Percentiles rank a stretch among this genome's conserved stretches.
These are phyloP conservation scores for Phortica magna DNA, from an alignment of 2,888 invertebrate genomes.

Conservation along the genomic window DNA sequence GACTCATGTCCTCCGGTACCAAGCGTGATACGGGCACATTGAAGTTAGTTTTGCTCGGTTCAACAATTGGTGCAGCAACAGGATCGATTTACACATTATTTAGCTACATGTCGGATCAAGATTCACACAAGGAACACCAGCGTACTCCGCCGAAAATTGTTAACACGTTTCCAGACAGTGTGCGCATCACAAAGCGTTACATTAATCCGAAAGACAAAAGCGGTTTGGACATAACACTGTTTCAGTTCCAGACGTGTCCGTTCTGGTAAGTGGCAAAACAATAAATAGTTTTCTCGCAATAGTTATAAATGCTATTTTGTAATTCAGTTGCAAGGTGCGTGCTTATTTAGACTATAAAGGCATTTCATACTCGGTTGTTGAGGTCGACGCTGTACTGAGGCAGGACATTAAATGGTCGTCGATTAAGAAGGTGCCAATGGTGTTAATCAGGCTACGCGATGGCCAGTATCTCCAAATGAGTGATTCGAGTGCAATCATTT, in stretches of 20 bases:
- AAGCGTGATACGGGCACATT: conserved; percentile 66
- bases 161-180: conserved; percentile 78
- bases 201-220: conserved; percentile 82
- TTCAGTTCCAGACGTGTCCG: conserved; percentile 98
- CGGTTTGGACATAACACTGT: conserved; percentile 90
- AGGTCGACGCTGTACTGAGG: conserved; percentile 96
- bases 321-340: conserved; percentile 85
- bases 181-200: conserved; percentile 82
- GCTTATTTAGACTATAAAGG: conserved; percentile 95
- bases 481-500: conserved; percentile 97
- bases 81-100: conserved; percentile 80
- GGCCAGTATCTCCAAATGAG: conserved; percentile 90
- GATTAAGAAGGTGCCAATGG: conserved; percentile 96
- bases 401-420: conserved; percentile 95
- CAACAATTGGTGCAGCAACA: conserved; percentile 80
- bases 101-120: conserved; percentile 62
- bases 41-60: conserved; percentile 81
- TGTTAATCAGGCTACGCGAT: conserved; percentile 85
- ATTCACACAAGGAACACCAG: conserved; percentile 76
- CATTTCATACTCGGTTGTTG: conserved; percentile 95
- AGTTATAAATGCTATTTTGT: too few relatives aligned
- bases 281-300: too few relatives aligned
- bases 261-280: conserved; percentile 82
- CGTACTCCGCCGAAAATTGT: conserved; percentile 73
- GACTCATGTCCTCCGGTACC: background rate